Evolutionary conservation across 1,140 invertebrate genomes (phyloP).

Genomic region (Gyrodactylus salaris): DNA sequence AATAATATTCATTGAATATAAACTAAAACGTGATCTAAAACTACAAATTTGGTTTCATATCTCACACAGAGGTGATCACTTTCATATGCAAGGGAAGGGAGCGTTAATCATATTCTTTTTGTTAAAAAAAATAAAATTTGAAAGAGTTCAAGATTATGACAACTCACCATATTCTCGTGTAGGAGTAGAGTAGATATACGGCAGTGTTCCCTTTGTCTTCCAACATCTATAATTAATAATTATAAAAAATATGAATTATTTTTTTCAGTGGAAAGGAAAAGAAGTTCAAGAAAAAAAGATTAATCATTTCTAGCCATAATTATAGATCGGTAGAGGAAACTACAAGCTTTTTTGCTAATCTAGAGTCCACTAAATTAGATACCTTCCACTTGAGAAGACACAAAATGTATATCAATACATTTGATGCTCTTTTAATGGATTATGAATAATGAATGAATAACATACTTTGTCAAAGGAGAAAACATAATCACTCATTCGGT

Average conservation of each 20-base stretch:
- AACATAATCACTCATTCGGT: constrained; percentile 65
- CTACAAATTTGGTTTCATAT: no score
- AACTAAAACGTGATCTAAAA: no score
- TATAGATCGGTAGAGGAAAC: no score
- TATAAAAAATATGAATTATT: background rate
- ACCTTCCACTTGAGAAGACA: background rate
- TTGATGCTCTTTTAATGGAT: no score
- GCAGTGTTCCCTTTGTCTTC: constrained; percentile 95
- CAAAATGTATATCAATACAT: background rate
- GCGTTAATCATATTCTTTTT: constrained; percentile 9
- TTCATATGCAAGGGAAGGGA: no score
- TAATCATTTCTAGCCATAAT: background rate
- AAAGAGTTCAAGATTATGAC: constrained; percentile 24
- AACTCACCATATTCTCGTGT: constrained; percentile 41
- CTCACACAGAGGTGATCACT: no score
- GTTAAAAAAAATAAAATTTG: constrained; percentile 12
- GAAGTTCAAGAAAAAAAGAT: background rate
- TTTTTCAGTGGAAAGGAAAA: background rate
- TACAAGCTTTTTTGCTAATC: background rate
- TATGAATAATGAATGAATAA: constrained; percentile 8
- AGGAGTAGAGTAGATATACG: constrained; percentile 73
- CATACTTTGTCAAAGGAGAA: constrained; percentile 73
- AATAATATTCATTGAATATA: no score
- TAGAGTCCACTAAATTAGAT: background rate
- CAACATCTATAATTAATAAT: constrained; percentile 36